phyloP scores from a whole-genome alignment of 2,888 invertebrate genomes.

The Zonitis immaculata region DNA sequence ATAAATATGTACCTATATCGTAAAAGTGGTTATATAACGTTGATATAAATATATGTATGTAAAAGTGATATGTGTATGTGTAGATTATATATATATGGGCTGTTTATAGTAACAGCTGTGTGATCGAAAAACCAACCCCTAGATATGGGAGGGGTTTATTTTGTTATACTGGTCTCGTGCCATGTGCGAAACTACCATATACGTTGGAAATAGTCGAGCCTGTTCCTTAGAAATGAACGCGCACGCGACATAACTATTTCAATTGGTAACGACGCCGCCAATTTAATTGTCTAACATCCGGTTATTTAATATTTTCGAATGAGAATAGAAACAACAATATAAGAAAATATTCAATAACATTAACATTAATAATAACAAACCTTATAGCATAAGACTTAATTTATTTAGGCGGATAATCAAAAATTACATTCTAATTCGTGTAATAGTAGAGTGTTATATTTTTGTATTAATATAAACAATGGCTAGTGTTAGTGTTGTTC shows the following conservation, averaged over 20 bases:
- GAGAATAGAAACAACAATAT: constrained; percentile 6
- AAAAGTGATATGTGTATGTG: constrained; percentile 10
- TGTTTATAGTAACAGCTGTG: constrained; percentile 42
- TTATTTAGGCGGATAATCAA: too few relatives aligned
- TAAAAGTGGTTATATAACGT: too few relatives aligned
- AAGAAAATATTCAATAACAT: too few relatives aligned
- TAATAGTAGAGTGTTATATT: constrained; percentile 4
- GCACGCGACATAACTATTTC: constrained; percentile 40
- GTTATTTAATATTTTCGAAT: constrained; percentile 11
- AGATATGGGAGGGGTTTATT: constrained; percentile 46
- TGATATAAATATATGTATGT: too few relatives aligned
- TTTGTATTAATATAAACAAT: constrained; percentile 16
- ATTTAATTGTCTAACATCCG: constrained; percentile 35
- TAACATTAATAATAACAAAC: too few relatives aligned
- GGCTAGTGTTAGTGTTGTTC: constrained; percentile 54
- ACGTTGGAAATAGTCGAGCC: constrained; percentile 40
- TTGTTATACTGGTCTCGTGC: constrained; percentile 47
- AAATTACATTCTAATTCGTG: constrained; percentile 8
- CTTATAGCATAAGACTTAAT: too few relatives aligned
- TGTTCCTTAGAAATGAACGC: constrained; percentile 37
- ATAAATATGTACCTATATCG: too few relatives aligned
- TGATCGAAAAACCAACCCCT: constrained; percentile 47
- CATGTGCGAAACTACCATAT: constrained; percentile 42
- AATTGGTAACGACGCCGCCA: constrained; percentile 30
- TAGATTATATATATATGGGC: neutral